These are phyloP conservation scores for Diorhabda elongata DNA, from an alignment of 1,140 invertebrate genomes.

Conservation along the genomic window DNA sequence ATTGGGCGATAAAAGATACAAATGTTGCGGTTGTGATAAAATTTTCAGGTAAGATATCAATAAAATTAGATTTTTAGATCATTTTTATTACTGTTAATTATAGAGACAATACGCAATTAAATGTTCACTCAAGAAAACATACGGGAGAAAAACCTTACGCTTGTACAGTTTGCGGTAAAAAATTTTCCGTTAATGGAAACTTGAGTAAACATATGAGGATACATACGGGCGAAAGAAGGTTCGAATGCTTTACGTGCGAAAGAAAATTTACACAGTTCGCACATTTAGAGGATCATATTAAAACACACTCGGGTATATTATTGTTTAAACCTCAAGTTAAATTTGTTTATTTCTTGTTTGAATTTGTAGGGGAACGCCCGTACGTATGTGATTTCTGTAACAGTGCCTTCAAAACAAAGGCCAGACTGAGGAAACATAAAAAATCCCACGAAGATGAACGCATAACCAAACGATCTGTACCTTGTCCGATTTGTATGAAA, in stretches of 20 bases:
- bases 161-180: slow-evolving; percentile 74
- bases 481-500: slow-evolving; percentile 34
- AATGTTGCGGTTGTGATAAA: slow-evolving; percentile 38
- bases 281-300: slow-evolving; percentile 41
- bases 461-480: slow-evolving; percentile 23
- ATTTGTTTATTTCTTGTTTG: background rate
- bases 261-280: slow-evolving; percentile 41
- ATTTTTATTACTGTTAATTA: background rate
- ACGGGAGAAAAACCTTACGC: slow-evolving; percentile 74
- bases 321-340: background rate
- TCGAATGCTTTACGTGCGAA: slow-evolving; percentile 37
- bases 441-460: slow-evolving; percentile 31
- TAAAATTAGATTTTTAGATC: background rate
- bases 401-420: slow-evolving; percentile 38
- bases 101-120: slow-evolving; percentile 39
- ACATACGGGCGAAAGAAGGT: slow-evolving; percentile 40
- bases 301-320: slow-evolving; percentile 36
- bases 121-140: slow-evolving; percentile 52
- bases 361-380: slow-evolving; percentile 34
- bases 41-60: slow-evolving; percentile 21
- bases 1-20: slow-evolving; percentile 25
- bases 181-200: slow-evolving; percentile 43
- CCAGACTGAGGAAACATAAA: slow-evolving; percentile 35
- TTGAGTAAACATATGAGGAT: slow-evolving; percentile 41
- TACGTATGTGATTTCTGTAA: slow-evolving; percentile 36